phyloP scores from a whole-genome alignment of 2,797 vertebrate genomes.

The Loris lydekkerianus region DNA sequence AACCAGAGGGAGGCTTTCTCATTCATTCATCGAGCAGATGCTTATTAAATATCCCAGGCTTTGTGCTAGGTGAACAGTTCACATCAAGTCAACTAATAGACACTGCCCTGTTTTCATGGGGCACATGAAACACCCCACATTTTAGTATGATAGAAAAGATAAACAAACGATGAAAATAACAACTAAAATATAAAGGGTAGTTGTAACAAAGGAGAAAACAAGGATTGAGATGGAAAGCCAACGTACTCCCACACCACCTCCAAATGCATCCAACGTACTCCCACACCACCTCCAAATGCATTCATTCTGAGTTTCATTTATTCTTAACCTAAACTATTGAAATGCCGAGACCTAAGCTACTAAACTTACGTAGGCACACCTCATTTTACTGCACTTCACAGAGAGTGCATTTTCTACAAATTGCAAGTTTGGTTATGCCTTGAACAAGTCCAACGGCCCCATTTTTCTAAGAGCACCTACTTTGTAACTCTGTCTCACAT shows the following conservation, averaged over 20 bases:
- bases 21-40: not conserved
- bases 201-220: not conserved
- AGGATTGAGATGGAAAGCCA: not conserved
- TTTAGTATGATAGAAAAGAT: not conserved
- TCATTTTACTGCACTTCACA: not conserved
- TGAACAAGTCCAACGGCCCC: no score
- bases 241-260: not conserved
- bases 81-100: not conserved
- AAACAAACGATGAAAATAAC: not conserved
- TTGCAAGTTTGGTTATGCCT: not conserved
- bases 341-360: not conserved
- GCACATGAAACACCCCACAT: not conserved
- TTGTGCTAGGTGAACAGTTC: not conserved
- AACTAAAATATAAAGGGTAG: not conserved
- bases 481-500: not conserved
- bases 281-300: not conserved
- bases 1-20: not conserved
- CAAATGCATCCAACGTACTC: not conserved
- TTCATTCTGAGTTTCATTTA: not conserved
- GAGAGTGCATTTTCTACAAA: not conserved
- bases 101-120: no score
- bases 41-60: not conserved
- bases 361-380: not conserved
- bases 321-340: not conserved
- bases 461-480: not conserved